Base-by-base conservation (phyloP, 2,888 invertebrate genomes). In the Mesochorus sp. region DNA sequence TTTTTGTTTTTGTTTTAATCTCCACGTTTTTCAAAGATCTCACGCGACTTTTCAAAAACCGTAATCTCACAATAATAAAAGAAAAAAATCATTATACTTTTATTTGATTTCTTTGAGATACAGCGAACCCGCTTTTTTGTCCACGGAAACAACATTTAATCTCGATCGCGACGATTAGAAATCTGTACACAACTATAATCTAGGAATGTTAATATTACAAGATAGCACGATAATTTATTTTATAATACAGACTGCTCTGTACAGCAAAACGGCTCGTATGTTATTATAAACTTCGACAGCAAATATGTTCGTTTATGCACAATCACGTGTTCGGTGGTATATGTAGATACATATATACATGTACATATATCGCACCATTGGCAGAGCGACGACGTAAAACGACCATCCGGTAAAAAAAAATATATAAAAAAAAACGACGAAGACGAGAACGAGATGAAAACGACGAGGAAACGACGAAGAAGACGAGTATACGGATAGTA, bases 211-310 rank as follows among this genome's bases (percentile, higher is more conserved):
- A 86, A 86, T 83, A 89, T 88, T 89, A 89, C 87, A 88, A 88
- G 89, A 89, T 89, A 89, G 88, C 88, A 90, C 88, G 88, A 90
- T 89, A 88, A 89, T 89, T 89, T 87, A 90, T 89, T 89, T 42
- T 53, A 90, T 88, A 88, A 89, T 89, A 90, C 90, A 90, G 88
- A 87, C 88, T 24, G 21, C 87, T 88, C 88, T 89, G 88, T 90
- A 88, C 88, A 90, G 88, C 87, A 86, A 87, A 89, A 88, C 81
- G 87, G 88, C 88, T 87, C 87, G 87, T 88, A 88, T n/a, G n/a
- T n/a, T n/a, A n/a, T n/a, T n/a, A 87, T 87, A 87, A 86, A 71
- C 28, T 28, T 28, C 37, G 67, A 62, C 72, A 62, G 55, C 73
- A 39, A 59, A 49, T 62, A 17, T 44, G 1, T 44, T 8, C 42